These are phyloP conservation scores for Nerophis lumbriciformis DNA, from an alignment of 2,113 vertebrate species.

Conservation along the genomic window DNA sequence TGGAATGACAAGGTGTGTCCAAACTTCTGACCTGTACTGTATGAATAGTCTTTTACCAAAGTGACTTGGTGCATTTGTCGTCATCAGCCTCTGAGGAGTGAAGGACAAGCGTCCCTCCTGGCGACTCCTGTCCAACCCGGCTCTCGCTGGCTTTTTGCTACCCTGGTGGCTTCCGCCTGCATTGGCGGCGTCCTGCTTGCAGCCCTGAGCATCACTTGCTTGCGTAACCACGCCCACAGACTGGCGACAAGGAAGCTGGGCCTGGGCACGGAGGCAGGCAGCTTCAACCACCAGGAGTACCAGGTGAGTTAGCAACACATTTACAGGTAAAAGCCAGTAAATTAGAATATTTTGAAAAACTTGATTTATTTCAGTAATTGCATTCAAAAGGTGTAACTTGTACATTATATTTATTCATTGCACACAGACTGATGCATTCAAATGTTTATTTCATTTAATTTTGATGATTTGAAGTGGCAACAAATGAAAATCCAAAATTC, in stretches of 20 bases:
- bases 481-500: too few relatives aligned
- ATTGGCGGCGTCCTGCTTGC: constrained; percentile 81
- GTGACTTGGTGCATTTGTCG: background rate
- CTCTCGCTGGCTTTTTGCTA: constrained; percentile 81
- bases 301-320: constrained; percentile 73
- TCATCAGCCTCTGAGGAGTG: constrained; percentile 53
- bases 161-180: constrained; percentile 82
- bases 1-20: too few relatives aligned
- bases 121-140: constrained; percentile 60
- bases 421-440: too few relatives aligned
- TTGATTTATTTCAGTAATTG: too few relatives aligned
- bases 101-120: constrained; percentile 65
- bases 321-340: too few relatives aligned
- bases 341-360: too few relatives aligned
- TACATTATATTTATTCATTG: too few relatives aligned
- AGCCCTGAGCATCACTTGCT: constrained; percentile 76
- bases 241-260: constrained; percentile 86
- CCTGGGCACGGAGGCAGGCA: constrained; percentile 83
- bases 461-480: too few relatives aligned
- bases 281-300: constrained; percentile 87
- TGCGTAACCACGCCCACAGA: constrained; percentile 82
- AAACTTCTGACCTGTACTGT: too few relatives aligned
- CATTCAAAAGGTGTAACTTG: too few relatives aligned
- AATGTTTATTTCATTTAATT: too few relatives aligned
- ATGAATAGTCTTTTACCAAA: background rate